Evolutionary conservation across 2,797 vertebrate species (phyloP), one percentile per base, ranked within the genome.

Genomic region (Xenops minutus): DNA sequence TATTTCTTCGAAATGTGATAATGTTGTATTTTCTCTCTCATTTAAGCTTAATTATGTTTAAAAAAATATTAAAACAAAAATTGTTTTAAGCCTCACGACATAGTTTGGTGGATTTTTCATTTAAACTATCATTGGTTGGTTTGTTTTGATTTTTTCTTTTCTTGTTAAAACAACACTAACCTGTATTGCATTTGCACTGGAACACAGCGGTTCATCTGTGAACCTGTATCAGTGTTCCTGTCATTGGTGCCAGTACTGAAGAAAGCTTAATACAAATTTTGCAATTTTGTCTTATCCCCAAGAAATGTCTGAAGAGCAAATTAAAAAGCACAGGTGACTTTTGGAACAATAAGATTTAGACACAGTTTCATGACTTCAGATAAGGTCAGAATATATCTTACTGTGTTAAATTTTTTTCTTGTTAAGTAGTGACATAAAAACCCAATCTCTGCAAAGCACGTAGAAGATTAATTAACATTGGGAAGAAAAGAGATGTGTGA

Each of bases 391-490:
- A 30, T 83, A 2, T 66, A 30, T 74, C 29, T 83, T 76, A 52
- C 12, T 54, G 21, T 52, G 26, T 36, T 55, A 62, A 49, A 41
- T n/a, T 61, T 79, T 63, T 61, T 62, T 43, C 37, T 68, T 80
- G 52, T 71, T 49, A 85, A 88, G 24, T 77, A 80, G 34, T 27
- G 49, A 13, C 51, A 78, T 92, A 95, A 95, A 92, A 88, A 75
- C 23, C 1, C n/a, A 58, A 37, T 78, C 85, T 88, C 61, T 91
- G 89, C 83, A 81, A 84, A 90, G 92, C 88, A 93, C 3, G 6
- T 85, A 85, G 83, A 89, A 71, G 76, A 89, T 92, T 94, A 95
- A 95, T 96, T 95, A 97, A 81, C 83, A 71, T 10, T 63, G 63
- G 41, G 44, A 89, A 88, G 69, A 78, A 94, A 66, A 80, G 79